phyloP scores from a whole-genome alignment of 2,797 vertebrate genomes.

The Cephalopachus bancanus region DNA sequence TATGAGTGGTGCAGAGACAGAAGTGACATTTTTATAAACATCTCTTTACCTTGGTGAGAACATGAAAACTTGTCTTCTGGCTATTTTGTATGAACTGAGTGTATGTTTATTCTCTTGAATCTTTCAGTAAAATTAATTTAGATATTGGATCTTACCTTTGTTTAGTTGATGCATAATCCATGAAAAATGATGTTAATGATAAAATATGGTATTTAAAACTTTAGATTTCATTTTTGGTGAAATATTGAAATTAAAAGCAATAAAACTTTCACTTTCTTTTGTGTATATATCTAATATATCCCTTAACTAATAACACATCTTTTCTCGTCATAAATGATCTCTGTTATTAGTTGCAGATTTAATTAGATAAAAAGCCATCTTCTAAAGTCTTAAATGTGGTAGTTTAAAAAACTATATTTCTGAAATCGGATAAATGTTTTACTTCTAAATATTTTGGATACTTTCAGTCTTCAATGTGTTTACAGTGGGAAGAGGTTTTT shows the following conservation, averaged over 20 bases:
- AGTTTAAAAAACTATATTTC: neutral
- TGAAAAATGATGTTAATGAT: neutral
- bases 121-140: conserved; percentile 11
- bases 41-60: neutral
- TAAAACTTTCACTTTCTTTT: neutral
- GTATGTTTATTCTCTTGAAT: neutral
- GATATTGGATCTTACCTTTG: conserved; percentile 37
- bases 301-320: neutral
- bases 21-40: conserved; percentile 24
- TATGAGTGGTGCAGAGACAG: neutral
- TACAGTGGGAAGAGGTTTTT: neutral
- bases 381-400: neutral
- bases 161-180: neutral
- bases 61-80: too few species aligned
- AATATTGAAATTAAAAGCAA: neutral
- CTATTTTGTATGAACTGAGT: neutral
- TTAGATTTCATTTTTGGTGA: neutral
- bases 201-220: too few species aligned
- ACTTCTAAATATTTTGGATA: conserved; percentile 19
- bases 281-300: neutral
- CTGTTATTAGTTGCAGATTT: neutral
- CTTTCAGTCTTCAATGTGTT: neutral
- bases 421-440: neutral
- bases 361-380: conserved; percentile 14
- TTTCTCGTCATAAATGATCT: neutral